A percentile compares a stretch with the other conserved stretches of the same genome.
These are phyloP conservation scores for Chaetoderma sp. DNA, from an alignment of 2,888 invertebrate species.

Conservation along the genomic window DNA sequence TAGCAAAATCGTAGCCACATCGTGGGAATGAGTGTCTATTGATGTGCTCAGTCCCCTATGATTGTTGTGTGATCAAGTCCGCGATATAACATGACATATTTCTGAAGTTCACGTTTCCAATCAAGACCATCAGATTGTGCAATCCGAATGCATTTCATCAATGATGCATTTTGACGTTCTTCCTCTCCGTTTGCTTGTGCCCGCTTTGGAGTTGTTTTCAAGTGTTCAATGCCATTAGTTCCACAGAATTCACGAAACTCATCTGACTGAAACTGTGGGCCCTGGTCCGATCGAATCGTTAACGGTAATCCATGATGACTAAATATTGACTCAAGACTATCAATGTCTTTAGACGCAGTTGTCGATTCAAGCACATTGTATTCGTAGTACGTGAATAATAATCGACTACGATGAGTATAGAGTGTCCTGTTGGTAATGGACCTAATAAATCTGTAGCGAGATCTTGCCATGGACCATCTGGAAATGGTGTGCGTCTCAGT, in stretches of 20 bases:
- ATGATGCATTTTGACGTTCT: conserved; percentile 37
- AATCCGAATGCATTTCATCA: conserved; percentile 37
- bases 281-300: conserved; percentile 35
- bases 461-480: conserved; percentile 37
- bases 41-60: conserved; percentile 7
- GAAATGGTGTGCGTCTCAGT: conserved; percentile 26
- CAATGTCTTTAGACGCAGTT: conserved; percentile 7
- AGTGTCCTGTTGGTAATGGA: conserved; percentile 31
- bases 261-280: conserved; percentile 29
- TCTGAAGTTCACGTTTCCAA: conserved; percentile 25
- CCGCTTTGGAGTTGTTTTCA: conserved; percentile 26
- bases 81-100: conserved; percentile 6
- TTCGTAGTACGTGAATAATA: conserved; percentile 42
- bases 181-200: conserved; percentile 39
- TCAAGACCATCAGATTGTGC: conserved; percentile 26
- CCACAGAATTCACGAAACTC: conserved; percentile 26
- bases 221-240: conserved; percentile 32
- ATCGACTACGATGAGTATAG: conserved; percentile 38
- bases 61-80: conserved; percentile 1
- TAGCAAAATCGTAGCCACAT: too few species aligned
- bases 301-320: conserved; percentile 30
- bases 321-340: too few species aligned
- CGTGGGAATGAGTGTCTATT: too few species aligned
- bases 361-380: conserved; percentile 23
- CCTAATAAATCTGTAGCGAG: conserved; percentile 36